These are phyloP conservation scores for Branchipolynoe longqiensis DNA, from an alignment of 2,888 invertebrate species.

Conservation along the genomic window DNA sequence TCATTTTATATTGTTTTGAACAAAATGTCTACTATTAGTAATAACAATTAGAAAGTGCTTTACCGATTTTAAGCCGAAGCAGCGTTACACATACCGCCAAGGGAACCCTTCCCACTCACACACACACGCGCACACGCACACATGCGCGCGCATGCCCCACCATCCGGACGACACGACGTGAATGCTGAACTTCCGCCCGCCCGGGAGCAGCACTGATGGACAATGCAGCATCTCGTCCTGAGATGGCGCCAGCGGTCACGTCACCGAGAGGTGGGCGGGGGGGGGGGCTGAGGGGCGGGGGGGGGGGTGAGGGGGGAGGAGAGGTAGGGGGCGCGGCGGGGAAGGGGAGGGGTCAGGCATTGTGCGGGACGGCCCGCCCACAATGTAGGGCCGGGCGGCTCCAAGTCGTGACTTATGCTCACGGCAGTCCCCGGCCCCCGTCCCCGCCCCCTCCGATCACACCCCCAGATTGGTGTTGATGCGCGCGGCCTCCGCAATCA, in stretches of 20 bases:
- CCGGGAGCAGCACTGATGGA: slow-evolving; percentile 53
- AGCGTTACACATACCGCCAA: too few relatives aligned
- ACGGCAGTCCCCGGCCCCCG: slow-evolving; percentile 2
- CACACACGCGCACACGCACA: too few relatives aligned
- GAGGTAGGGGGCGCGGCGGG: too few relatives aligned
- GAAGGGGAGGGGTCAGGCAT: too few relatives aligned
- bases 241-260: slow-evolving; percentile 28
- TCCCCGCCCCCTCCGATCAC: slow-evolving; percentile 32
- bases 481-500: slow-evolving; percentile 31
- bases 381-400: neutral
- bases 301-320: too few relatives aligned
- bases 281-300: too few relatives aligned
- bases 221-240: slow-evolving; percentile 48
- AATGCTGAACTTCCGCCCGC: slow-evolving; percentile 55
- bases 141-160: neutral
- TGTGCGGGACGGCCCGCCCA: too few relatives aligned
- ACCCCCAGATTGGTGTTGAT: slow-evolving; percentile 52
- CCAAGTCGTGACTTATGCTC: slow-evolving; percentile 50
- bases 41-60: too few relatives aligned
- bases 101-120: too few relatives aligned
- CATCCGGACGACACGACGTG: slow-evolving; percentile 42
- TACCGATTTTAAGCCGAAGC: too few relatives aligned
- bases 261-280: slow-evolving; percentile 30
- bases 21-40: too few relatives aligned
- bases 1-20: too few relatives aligned